Percentiles rank a stretch among this genome's conserved stretches.
Evolutionary conservation across 2,797 vertebrate genomes (phyloP).

Genomic region (Leucoraja ocellata): DNA sequence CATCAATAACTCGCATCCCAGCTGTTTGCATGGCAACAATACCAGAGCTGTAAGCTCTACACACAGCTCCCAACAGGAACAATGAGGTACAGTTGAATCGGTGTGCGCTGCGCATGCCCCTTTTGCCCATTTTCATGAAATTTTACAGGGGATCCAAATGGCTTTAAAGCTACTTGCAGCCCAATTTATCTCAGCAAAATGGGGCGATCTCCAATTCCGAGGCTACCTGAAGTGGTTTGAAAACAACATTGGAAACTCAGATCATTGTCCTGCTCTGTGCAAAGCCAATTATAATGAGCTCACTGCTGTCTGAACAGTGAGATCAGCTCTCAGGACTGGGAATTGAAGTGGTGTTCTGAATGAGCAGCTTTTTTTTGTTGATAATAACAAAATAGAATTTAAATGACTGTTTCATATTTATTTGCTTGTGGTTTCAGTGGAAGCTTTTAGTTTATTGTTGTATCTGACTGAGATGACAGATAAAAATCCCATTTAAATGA

Average conservation of each 20-base stretch:
- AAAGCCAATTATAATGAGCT: neutral
- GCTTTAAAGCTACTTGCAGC: too few species aligned
- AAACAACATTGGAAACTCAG: neutral
- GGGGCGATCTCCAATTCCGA: too few species aligned
- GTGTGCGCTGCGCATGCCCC: too few species aligned
- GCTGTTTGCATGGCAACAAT: too few species aligned
- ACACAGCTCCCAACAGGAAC: too few species aligned
- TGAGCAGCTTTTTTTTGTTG: neutral
- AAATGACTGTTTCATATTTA: conserved; percentile 17
- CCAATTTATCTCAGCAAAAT: too few species aligned
- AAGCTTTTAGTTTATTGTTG: neutral
- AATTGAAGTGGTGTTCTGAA: neutral
- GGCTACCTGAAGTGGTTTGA: neutral
- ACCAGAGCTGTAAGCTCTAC: too few species aligned
- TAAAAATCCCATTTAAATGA: conserved; percentile 25
- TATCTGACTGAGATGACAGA: conserved; percentile 2
- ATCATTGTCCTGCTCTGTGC: neutral
- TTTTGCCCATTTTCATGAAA: too few species aligned
- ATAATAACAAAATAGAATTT: conserved; percentile 28
- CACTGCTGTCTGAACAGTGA: neutral
- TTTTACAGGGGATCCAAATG: too few species aligned
- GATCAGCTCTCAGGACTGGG: neutral
- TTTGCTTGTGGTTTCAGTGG: neutral
- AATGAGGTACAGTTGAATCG: too few species aligned
- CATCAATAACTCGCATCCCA: too few species aligned